A percentile compares a stretch with the other conserved stretches of the same genome.
Evolutionary conservation across 2,797 vertebrate species (phyloP).

Genomic region (Diplodus puntazzo): DNA sequence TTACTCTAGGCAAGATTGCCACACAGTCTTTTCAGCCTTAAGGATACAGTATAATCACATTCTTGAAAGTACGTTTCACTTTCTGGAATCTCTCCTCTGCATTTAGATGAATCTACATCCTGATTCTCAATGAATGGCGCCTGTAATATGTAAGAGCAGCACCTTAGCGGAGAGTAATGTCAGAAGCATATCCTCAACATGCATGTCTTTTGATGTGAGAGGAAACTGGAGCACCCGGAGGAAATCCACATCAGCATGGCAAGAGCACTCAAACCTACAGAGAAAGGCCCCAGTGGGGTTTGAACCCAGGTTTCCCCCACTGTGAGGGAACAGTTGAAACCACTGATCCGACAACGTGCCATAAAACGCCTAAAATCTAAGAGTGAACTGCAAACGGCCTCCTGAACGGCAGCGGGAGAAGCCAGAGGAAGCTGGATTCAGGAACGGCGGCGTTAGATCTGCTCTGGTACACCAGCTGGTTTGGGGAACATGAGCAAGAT

Average conservation of each 20-base stretch:
- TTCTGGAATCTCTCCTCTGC: constrained; percentile 4
- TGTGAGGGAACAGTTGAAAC: constrained; percentile 12
- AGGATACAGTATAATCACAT: constrained; percentile 2
- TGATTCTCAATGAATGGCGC: constrained; percentile 15
- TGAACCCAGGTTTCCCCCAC: constrained; percentile 14
- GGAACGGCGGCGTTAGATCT: neutral
- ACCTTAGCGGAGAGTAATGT: constrained; percentile 13
- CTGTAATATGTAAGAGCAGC: constrained; percentile 19
- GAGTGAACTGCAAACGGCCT: constrained; percentile 13
- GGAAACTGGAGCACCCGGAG: constrained; percentile 42
- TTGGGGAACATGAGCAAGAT: constrained; percentile 26
- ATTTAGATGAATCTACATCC: constrained; percentile 10
- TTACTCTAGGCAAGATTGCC: neutral
- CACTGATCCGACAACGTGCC: constrained; percentile 1
- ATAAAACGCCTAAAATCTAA: constrained; percentile 15
- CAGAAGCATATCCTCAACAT: constrained; percentile 22
- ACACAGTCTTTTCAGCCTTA: neutral
- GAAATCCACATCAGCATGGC: constrained; percentile 24
- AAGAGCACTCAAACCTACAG: constrained; percentile 23
- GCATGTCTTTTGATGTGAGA: constrained; percentile 43
- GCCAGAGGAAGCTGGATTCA: constrained; percentile 9
- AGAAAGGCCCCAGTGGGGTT: constrained; percentile 24
- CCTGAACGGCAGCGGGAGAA: constrained; percentile 4
- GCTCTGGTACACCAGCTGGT: neutral
- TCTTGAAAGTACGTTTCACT: neutral